phyloP scores from a whole-genome alignment of 2,113 vertebrate species.

The Platysternon megacephalum region DNA sequence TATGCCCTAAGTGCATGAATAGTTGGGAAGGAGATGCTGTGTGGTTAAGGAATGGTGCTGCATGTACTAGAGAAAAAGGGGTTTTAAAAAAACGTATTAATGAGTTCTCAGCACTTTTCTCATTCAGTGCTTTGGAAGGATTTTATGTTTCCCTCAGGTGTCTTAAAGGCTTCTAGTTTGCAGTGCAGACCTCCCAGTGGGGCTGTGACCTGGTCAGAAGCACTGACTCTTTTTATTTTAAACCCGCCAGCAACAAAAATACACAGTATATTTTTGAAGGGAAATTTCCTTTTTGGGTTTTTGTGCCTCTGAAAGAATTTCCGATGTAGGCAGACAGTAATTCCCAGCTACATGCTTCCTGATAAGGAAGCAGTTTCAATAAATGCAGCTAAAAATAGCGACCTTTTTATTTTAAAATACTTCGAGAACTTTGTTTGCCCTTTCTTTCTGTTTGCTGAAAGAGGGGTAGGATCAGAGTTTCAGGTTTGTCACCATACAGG shows the following conservation, averaged over 20 bases:
- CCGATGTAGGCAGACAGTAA: constrained; percentile 80
- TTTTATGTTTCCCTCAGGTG: constrained; percentile 31
- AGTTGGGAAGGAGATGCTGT: background rate
- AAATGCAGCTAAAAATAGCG: constrained; percentile 83
- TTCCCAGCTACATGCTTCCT: constrained; percentile 81
- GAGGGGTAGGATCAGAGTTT: background rate
- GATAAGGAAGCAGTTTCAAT: constrained; percentile 83
- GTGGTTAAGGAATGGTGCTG: background rate
- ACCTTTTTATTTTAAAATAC: constrained; percentile 60
- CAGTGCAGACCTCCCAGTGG: background rate
- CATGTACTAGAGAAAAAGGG: background rate
- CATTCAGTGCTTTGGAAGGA: background rate
- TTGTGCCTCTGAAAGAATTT: constrained; percentile 83
- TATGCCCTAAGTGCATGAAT: background rate
- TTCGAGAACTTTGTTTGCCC: constrained; percentile 61
- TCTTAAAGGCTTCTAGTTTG: constrained; percentile 37
- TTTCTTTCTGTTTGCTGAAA: constrained; percentile 57
- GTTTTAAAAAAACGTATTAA: background rate
- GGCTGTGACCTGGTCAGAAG: constrained; percentile 32
- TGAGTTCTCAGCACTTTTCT: constrained; percentile 16
- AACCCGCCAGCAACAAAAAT: constrained; percentile 56
- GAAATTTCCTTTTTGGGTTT: constrained; percentile 86
- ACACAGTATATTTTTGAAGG: constrained; percentile 70
- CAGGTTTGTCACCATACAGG: background rate
- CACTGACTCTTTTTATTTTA: constrained; percentile 52